These are phyloP conservation scores for Tokudaia muenninki DNA, from an alignment of 2,797 vertebrate genomes.

Conservation along the genomic window DNA sequence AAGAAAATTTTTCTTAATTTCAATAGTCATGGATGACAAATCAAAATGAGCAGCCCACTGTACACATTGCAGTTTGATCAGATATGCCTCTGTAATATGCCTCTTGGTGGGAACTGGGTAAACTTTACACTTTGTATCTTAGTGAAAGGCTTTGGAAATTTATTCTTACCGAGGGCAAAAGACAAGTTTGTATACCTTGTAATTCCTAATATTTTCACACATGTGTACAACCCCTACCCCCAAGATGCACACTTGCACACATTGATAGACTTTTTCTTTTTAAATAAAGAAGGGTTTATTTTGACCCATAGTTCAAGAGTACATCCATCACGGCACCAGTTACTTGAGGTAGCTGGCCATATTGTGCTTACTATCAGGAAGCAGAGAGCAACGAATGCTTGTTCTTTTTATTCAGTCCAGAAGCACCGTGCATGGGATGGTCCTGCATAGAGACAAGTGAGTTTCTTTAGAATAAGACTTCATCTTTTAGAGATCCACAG, in stretches of 20 bases:
- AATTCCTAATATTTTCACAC: not conserved
- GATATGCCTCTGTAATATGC: not conserved
- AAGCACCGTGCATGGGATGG: not conserved
- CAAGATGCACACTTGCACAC: not conserved
- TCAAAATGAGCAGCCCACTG: not conserved
- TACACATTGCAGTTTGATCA: not conserved
- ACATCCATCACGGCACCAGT: too few species aligned
- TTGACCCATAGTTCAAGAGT: not conserved
- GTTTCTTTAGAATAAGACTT: constrained; percentile 17
- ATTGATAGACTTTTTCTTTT: not conserved
- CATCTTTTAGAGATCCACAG: constrained; percentile 11
- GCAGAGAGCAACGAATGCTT: not conserved
- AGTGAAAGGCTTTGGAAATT: not conserved
- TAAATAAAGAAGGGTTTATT: not conserved
- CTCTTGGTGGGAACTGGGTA: not conserved
- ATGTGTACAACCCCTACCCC: not conserved
- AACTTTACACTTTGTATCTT: not conserved
- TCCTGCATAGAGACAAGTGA: not conserved
- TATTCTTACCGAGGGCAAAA: not conserved
- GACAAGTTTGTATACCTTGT: not conserved
- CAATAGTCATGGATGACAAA: not conserved
- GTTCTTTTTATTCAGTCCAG: not conserved
- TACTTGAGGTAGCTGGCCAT: not conserved
- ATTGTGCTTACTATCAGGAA: not conserved
- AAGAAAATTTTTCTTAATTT: not conserved